Evolutionary conservation across 2,797 vertebrate genomes (phyloP).

Genomic region (Anas capensis): DNA sequence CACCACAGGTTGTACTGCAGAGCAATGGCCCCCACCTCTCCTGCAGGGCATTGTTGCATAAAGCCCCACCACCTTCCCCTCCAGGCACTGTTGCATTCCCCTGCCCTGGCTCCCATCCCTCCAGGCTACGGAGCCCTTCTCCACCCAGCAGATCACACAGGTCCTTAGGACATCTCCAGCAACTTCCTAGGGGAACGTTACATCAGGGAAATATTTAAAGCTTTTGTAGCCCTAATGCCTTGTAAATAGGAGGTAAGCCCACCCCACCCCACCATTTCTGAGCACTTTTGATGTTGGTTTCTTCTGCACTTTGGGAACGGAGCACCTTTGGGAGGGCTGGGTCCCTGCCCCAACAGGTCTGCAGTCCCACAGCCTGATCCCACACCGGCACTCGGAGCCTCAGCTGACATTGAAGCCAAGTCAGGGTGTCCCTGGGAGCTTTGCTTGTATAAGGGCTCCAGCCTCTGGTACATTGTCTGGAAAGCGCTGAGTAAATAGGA

Average conservation of each 20-base stretch:
- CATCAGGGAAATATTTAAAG: background rate
- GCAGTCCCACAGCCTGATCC: background rate
- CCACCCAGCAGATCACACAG: background rate
- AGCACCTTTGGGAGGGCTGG: background rate
- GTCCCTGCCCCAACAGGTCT: background rate
- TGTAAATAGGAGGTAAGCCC: conserved; percentile 10
- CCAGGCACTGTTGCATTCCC: conserved; percentile 37
- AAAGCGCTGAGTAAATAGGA: background rate
- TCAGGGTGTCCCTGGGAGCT: background rate
- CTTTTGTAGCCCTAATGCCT: background rate
- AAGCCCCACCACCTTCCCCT: conserved; percentile 34
- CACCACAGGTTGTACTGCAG: background rate
- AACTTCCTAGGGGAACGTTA: background rate
- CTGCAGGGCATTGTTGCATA: background rate
- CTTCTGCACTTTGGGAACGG: background rate
- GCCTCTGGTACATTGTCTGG: background rate
- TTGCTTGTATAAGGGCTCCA: background rate
- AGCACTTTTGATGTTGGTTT: background rate
- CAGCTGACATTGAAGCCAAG: background rate
- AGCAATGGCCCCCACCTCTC: background rate
- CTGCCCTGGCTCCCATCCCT: background rate
- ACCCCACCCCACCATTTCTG: background rate
- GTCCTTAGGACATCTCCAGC: conserved; percentile 13
- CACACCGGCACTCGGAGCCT: fast-evolving
- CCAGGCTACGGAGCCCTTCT: background rate